These are phyloP conservation scores for Allophyes oxyacanthae DNA, from an alignment of 2,888 invertebrate genomes.

Conservation along the genomic window DNA sequence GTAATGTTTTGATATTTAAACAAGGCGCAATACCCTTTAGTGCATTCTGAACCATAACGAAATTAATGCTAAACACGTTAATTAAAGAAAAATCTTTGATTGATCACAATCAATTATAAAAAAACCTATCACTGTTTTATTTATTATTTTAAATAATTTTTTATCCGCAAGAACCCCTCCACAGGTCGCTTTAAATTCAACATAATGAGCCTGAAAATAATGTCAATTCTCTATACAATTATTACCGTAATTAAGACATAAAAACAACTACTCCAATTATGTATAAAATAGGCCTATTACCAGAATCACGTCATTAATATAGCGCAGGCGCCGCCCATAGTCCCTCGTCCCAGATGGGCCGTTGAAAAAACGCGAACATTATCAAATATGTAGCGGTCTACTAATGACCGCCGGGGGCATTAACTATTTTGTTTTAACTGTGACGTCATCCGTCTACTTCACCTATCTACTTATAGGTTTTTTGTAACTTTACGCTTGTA, in stretches of 20 bases:
- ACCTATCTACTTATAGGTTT: background rate
- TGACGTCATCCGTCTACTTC: conserved; percentile 26
- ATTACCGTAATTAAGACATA: background rate
- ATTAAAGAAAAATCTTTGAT: too few relatives aligned
- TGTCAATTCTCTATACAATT: too few relatives aligned
- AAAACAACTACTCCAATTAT: background rate
- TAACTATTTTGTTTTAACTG: conserved; percentile 29
- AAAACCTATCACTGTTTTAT: too few relatives aligned
- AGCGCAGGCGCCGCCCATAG: conserved; percentile 39
- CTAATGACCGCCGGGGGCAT: conserved; percentile 49
- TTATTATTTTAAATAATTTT: too few relatives aligned
- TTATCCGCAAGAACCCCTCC: too few relatives aligned
- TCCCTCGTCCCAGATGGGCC: conserved; percentile 50
- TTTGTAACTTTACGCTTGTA: background rate
- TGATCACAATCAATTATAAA: too few relatives aligned
- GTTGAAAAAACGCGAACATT: conserved; percentile 58
- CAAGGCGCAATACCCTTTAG: too few relatives aligned
- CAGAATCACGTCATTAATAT: conserved; percentile 53
- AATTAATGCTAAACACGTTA: too few relatives aligned
- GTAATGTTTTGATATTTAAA: too few relatives aligned
- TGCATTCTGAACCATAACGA: too few relatives aligned
- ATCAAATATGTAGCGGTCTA: conserved; percentile 49
- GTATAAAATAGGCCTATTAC: conserved; percentile 31
- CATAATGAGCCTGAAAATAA: too few relatives aligned
- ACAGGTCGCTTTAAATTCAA: too few relatives aligned